Base-by-base conservation (phyloP, 2,888 invertebrate genomes). In the Neocrepidodera transversa region DNA sequence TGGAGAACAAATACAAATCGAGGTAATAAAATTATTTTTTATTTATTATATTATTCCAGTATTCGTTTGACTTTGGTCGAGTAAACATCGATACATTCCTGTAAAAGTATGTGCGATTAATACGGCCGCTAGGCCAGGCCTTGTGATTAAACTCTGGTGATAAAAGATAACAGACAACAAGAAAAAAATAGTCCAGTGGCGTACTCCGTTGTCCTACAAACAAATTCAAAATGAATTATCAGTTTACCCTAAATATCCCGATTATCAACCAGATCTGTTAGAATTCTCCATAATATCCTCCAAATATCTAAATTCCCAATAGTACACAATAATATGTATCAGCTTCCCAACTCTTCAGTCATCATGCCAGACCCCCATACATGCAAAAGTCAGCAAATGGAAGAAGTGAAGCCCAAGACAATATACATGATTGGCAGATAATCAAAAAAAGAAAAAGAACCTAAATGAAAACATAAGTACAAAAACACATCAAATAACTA, bases 351-450 rank as follows among this genome's bases (percentile, higher is more conserved):
- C 14, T 36, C 35, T 36, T 13, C 35, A 36, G 35, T 14, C 13
- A 36, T 36, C 35, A 36, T 11, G 35, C 35, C 35, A 36, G 14
- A 36, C 11, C 35, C 35, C 13, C 35, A 36, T 14, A 36, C 35
- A 36, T 13, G 13, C 13, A 2, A 36, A 36, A 36, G 13, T 36
- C 13, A 36, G 8, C 35, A 36, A 36, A 36, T 36, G 35, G 35
- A 36, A 36, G 35, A 11, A 36, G 11, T 36, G 35, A 36, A 36
- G 8, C 35, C 14, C 35, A 36, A 36, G 35, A 36, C 14, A 36
- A 36, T 36, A 36, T 14, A 36, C 35, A 36, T 13, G 14, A 36
- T 36, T 36, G 35, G 14, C 35, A 36, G 14, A 36, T 36, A 36
- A 36, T 36, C 13, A 36, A 36, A 36, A 36, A 36, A 36, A 14